Evolutionary conservation across 2,113 vertebrate genomes (phyloP), one percentile per base, ranked within the genome.

Genomic region (Atherinomorus stipes): DNA sequence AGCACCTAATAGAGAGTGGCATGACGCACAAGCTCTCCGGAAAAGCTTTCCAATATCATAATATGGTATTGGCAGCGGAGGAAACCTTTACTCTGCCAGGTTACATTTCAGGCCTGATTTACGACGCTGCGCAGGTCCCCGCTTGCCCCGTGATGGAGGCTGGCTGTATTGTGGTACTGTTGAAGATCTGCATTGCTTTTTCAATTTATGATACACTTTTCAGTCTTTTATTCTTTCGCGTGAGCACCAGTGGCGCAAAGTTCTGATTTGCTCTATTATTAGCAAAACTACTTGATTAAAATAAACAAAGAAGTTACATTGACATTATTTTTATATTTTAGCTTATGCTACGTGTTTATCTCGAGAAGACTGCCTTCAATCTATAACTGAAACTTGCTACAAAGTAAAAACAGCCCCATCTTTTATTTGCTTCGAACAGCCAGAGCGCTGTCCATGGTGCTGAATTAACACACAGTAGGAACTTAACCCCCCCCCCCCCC

Each of bases 1-100:
- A 93, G 89, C 85, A 83, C 21, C 87, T 90, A 90, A 93, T 92
- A 88, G 86, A 90, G 80, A 89, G 85, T 86, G 90, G 80, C 86
- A 58, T 93, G 91, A 92, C 90, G 90, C 76, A 90, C 86, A 44
- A 18, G 68, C 71, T 64, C 63, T 66, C 53, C 38, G 62, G 77
- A 68, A 86, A 74, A 86, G 77, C 83, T 87, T 87, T 89, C 80
- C 72, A 88, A 90, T 88, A 88, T 86, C 64, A 76, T 76, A 80
- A 89, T 68, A 79, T 80, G 31, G 73, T 40, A 76, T 71, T 77
- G 81, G 81, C 65, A 72, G 72, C 56, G 42, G 64, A 78, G 52
- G 75, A 58, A 85, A 76, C 78, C 66, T 77, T 85, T 73, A 52
- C 72, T 80, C 28, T 68, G 73, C 80, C 88, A 78, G 74, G 72